Percentiles rank a stretch among this genome's conserved stretches.
These are phyloP conservation scores for Drosophila tani DNA, from an alignment of 1,140 invertebrate species.

Conservation along the genomic window DNA sequence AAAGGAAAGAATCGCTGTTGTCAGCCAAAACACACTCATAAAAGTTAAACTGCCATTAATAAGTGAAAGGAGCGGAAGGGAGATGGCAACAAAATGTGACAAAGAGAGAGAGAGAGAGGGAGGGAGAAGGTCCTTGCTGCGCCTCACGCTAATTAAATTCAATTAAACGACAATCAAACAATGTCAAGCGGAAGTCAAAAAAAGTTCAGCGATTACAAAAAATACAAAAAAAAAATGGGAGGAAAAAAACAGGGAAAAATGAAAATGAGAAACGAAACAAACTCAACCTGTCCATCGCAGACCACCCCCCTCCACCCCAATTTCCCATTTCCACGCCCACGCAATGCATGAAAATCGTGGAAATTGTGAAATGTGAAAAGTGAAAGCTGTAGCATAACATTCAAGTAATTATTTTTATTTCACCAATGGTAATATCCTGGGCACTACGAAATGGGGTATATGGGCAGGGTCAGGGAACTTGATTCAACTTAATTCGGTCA, in stretches of 20 bases:
- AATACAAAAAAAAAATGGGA: slow-evolving; percentile 9
- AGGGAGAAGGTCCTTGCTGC: slow-evolving; percentile 48
- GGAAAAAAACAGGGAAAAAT: slow-evolving; percentile 17
- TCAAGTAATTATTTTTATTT: slow-evolving; percentile 79
- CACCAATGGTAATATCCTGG: slow-evolving; percentile 11
- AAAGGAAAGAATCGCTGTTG: slow-evolving; percentile 30
- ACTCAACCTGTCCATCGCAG: slow-evolving; percentile 44
- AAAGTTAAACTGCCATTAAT: slow-evolving; percentile 77
- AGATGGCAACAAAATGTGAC: background rate
- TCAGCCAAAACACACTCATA: slow-evolving; percentile 66
- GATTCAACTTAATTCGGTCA: background rate
- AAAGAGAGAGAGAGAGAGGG: slow-evolving; percentile 3
- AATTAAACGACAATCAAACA: slow-evolving; percentile 85
- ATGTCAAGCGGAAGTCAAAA: slow-evolving; percentile 80
- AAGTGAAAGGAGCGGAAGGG: slow-evolving; percentile 36
- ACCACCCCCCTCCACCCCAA: background rate
- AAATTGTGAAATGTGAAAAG: slow-evolving; percentile 74
- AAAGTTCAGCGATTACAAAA: slow-evolving; percentile 47
- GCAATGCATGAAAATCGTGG: slow-evolving; percentile 34
- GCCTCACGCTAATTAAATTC: slow-evolving; percentile 84
- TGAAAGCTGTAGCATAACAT: slow-evolving; percentile 79
- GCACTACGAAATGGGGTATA: background rate
- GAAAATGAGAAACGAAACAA: slow-evolving; percentile 29
- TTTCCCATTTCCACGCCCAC: slow-evolving; percentile 9
- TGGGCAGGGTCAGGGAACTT: background rate